Base-by-base conservation (phyloP, 2,797 vertebrate genomes). In the Muraenolepis orangiensis region DNA sequence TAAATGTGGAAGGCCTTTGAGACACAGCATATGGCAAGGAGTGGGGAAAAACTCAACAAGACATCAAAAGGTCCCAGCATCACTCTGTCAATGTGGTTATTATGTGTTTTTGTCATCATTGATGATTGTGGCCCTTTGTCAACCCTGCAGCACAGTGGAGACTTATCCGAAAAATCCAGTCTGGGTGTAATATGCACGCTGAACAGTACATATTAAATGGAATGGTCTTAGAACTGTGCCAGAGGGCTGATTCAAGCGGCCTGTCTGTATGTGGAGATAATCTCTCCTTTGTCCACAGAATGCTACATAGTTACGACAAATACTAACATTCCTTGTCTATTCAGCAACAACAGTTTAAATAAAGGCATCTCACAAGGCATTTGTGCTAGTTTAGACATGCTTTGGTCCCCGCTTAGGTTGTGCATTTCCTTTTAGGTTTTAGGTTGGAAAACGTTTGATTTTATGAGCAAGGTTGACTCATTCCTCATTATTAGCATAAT, bases 251-350 rank as follows among this genome's bases (percentile, higher is more conserved):
- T 86, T 87, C 79, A 73, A 82, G 86, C 86, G 75, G 80, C 82
- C 78, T 88, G 71, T 38, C 74, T 88, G 80, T 88, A 84, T 91
- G 84, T 87, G 72, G 46, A 82, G 82, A 70, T 91, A 90, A 92
- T 92, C 87, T 88, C 80, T 84, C 90, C 88, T 93, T 93, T 92
- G 91, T 94, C 72, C 70, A 77, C 86, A 87, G 89, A 91, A 92
- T 92, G 91, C 80, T 76, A 82, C 72, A 84, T 76, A 88, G 84
- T 82, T 80, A 82, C 78, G 80, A 87, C 89, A 91, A 93, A 92
- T 86, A 90, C 82, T 90, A 87, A 76, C 84, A 87, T 91, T 92
- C 89, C 89, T 88, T 72, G 34, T 85, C 87, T 82, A 86, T 87
- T 91, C 85, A 89, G 26, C 57, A 64, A 80, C 84, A 76, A 67